Evolutionary conservation across 2,888 invertebrate species (phyloP).

Genomic region (Rhimphoctona megacephalus): DNA sequence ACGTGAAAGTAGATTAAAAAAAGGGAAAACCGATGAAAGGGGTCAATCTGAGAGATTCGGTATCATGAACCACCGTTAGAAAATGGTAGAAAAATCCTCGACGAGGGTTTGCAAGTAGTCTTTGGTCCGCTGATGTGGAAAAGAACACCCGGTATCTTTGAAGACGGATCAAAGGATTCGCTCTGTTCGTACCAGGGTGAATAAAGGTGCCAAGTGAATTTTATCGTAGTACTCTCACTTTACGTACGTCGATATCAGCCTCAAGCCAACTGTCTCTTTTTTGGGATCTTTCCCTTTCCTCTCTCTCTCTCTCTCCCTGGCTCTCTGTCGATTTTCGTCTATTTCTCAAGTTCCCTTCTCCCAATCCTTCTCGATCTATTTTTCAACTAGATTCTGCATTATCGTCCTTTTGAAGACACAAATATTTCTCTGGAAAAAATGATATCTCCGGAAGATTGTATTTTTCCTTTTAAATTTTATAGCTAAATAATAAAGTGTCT

Average conservation of each 20-base stretch:
- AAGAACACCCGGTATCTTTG: slow-evolving; percentile 72
- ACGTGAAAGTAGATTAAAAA: neutral
- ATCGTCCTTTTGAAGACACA: neutral
- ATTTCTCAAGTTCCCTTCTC: neutral
- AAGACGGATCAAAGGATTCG: slow-evolving; percentile 70
- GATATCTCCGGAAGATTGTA: neutral
- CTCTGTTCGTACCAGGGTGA: slow-evolving; percentile 36
- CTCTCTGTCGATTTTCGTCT: slow-evolving; percentile 8
- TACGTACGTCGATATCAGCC: slow-evolving; percentile 63
- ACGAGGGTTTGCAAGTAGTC: slow-evolving; percentile 62
- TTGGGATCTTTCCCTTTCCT: neutral
- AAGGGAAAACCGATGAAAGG: slow-evolving; percentile 3
- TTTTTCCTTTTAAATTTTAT: neutral
- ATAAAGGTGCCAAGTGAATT: slow-evolving; percentile 71
- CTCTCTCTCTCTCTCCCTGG: slow-evolving; percentile 8
- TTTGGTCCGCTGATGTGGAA: slow-evolving; percentile 65
- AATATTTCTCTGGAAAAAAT: neutral
- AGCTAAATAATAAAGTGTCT: neutral
- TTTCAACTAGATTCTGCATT: neutral
- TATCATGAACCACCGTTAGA: slow-evolving; percentile 19
- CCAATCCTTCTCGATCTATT: neutral
- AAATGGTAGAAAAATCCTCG: slow-evolving; percentile 38
- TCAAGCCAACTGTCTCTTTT: slow-evolving; percentile 32
- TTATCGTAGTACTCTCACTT: slow-evolving; percentile 68
- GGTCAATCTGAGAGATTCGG: slow-evolving; percentile 25